Conservation (phyloP, 2,113 vertebrate species). For the Tetrax tetrax region DNA sequence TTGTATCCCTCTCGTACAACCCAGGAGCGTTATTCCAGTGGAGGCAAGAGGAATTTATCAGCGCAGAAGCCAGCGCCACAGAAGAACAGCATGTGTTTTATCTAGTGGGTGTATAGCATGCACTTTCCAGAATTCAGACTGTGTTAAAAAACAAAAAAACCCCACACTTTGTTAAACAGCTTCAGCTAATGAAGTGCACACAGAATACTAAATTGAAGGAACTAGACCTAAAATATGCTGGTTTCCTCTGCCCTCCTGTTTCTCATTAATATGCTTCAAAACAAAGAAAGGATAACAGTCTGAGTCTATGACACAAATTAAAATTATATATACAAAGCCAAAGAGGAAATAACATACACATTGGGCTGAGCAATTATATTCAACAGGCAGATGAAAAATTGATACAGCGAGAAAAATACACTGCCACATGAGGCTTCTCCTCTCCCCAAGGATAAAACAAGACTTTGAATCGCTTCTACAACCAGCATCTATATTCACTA, state of each 20-base stretch:
- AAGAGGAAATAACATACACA: conserved; percentile 40
- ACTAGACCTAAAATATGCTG: conserved; percentile 24
- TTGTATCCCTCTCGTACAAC: not conserved
- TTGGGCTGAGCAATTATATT: conserved; percentile 37
- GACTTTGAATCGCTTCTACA: not conserved
- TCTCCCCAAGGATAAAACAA: not conserved
- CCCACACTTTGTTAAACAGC: not conserved
- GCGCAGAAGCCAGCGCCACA: not conserved
- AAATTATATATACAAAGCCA: conserved; percentile 25
- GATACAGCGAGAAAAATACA: not conserved
- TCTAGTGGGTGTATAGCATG: accelerated
- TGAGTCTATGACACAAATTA: conserved; percentile 8
- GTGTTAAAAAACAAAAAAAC: not conserved
- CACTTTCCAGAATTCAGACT: not conserved
- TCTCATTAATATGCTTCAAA: conserved; percentile 32
- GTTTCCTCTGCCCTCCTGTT: not conserved
- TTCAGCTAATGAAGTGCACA: not conserved
- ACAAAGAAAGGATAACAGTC: not conserved
- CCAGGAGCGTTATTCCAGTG: accelerated
- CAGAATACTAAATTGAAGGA: conserved; percentile 2
- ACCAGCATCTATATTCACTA: not conserved
- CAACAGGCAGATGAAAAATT: conserved; percentile 23
- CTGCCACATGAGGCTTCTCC: not conserved
- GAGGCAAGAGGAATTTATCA: not conserved
- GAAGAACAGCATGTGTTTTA: not conserved